Percentiles rank a stretch among this genome's conserved stretches.
These are phyloP conservation scores for Bradypodion ventrale DNA, from an alignment of 2,797 vertebrate species.

Conservation along the genomic window DNA sequence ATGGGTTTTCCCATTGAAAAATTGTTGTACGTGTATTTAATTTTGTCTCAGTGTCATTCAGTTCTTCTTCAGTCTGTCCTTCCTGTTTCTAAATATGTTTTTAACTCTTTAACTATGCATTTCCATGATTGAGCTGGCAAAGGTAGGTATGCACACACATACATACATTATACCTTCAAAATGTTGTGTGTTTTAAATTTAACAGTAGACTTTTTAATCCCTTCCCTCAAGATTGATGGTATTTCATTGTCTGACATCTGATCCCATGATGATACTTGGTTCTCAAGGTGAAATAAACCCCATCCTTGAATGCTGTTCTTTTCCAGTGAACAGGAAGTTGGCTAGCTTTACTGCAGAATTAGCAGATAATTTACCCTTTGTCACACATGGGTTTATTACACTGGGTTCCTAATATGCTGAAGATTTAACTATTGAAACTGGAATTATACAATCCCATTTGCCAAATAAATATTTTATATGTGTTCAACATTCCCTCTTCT, in stretches of 20 bases:
- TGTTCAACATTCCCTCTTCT: slow-evolving; percentile 69
- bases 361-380: slow-evolving; percentile 29
- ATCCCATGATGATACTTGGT: slow-evolving; percentile 46
- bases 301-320: slow-evolving; percentile 38
- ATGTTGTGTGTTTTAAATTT: slow-evolving; percentile 51
- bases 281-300: slow-evolving; percentile 51
- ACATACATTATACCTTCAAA: neutral
- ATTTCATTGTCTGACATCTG: slow-evolving; percentile 54
- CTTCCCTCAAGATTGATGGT: slow-evolving; percentile 55
- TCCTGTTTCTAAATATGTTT: neutral
- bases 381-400: slow-evolving; percentile 42
- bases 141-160: neutral
- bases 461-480: slow-evolving; percentile 60
- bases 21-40: too few species aligned
- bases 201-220: slow-evolving; percentile 52
- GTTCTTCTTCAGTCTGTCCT: neutral
- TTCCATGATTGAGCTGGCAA: neutral
- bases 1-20: too few species aligned
- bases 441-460: slow-evolving; percentile 56
- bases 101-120: neutral
- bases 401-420: slow-evolving; percentile 38
- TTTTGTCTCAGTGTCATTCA: slow-evolving; percentile 30
- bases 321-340: slow-evolving; percentile 37
- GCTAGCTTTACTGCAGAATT: slow-evolving; percentile 46
- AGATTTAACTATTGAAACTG: slow-evolving; percentile 25